phyloP scores from a whole-genome alignment of 2,113 vertebrate genomes.

The Ahaetulla prasina region DNA sequence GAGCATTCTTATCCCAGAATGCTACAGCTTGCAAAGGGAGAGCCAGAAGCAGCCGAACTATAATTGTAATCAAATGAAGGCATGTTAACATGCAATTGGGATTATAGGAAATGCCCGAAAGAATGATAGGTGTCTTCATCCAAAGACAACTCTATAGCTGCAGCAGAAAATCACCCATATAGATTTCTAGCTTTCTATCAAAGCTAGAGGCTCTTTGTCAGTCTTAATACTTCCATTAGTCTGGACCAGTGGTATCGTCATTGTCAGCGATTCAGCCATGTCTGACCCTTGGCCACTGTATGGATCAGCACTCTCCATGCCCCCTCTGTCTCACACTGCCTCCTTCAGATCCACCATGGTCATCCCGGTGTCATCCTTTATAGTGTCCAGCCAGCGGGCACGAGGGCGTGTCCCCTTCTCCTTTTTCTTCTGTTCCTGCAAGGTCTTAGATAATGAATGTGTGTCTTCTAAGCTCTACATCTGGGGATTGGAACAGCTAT shows the following conservation, averaged over 20 bases:
- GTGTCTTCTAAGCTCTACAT: not conserved
- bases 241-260: not conserved
- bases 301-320: not conserved
- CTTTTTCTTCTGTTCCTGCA: not conserved
- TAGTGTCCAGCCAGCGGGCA: not conserved
- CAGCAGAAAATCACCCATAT: not conserved
- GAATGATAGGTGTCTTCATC: not conserved
- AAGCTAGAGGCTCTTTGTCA: not conserved
- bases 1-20: not conserved
- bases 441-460: not conserved
- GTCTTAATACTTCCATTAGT: not conserved
- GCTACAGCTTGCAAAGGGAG: not conserved
- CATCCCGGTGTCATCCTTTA: not conserved
- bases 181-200: not conserved
- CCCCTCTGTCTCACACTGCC: not conserved
- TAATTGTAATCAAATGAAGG: not conserved
- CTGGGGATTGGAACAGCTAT: no score
- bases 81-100: not conserved
- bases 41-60: not conserved
- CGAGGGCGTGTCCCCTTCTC: not conserved
- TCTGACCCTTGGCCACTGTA: not conserved
- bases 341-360: not conserved
- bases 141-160: not conserved
- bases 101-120: not conserved
- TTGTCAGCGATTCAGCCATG: not conserved